Evolutionary conservation across 92 coral and sea anemone genomes (phyloP).

Genomic region (Porites cylindrica): DNA sequence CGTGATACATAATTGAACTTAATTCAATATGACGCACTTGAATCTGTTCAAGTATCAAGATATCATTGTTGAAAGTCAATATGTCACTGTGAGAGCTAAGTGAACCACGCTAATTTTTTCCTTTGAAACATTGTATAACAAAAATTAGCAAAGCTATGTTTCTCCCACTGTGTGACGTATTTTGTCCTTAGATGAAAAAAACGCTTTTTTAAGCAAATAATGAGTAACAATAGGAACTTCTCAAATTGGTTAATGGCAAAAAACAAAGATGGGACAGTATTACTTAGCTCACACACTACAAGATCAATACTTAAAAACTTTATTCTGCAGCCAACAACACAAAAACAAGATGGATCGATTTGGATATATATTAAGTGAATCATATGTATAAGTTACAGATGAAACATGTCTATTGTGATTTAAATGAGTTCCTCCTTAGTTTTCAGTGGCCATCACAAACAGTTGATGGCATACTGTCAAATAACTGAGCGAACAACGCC

Average conservation of each 20-base stretch:
- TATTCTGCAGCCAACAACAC: background rate
- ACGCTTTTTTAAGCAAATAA: background rate
- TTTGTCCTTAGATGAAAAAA: background rate
- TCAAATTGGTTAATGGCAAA: background rate
- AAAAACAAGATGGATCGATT: background rate
- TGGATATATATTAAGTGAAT: background rate
- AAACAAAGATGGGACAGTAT: background rate
- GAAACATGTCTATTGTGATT: too few relatives aligned
- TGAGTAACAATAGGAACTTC: background rate
- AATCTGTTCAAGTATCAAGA: background rate
- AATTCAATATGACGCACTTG: slow-evolving; percentile 42
- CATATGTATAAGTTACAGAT: too few relatives aligned
- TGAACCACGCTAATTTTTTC: slow-evolving; percentile 3
- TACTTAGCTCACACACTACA: background rate
- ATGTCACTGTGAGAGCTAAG: background rate
- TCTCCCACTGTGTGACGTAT: too few relatives aligned
- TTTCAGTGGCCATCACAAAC: too few relatives aligned
- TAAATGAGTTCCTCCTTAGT: too few relatives aligned
- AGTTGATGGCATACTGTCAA: too few relatives aligned
- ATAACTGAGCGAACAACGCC: too few relatives aligned
- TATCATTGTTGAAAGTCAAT: slow-evolving; percentile 15
- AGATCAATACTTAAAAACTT: background rate
- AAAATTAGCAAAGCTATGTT: background rate
- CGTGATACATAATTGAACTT: slow-evolving; percentile 23
- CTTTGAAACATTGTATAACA: slow-evolving; percentile 10